Conservation (phyloP, 1,140 invertebrate genomes). For the Rhyzopertha dominica region DNA sequence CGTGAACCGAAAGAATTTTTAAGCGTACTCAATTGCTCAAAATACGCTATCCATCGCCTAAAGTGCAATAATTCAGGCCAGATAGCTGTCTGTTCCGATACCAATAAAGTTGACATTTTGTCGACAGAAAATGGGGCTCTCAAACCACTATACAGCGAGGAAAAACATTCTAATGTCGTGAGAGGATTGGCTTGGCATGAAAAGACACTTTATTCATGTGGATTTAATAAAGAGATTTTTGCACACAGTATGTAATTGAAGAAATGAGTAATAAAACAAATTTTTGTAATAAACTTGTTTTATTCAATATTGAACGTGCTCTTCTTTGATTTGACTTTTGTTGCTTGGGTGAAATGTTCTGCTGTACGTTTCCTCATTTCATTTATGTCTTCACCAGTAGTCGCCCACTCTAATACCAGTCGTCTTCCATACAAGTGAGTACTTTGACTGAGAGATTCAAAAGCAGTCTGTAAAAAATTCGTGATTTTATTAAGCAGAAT, state of each 20-base stretch:
- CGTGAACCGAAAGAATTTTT: conserved; percentile 34
- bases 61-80: conserved; percentile 21
- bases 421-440: conserved; percentile 96
- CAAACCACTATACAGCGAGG: conserved; percentile 23
- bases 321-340: conserved; percentile 53
- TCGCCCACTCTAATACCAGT: conserved; percentile 95
- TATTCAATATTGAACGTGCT: conserved; percentile 50
- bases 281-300: too few species aligned
- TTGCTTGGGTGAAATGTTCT: conserved; percentile 55
- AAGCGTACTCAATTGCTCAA: conserved; percentile 21
- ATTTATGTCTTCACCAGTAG: conserved; percentile 72
- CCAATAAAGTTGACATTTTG: conserved; percentile 26
- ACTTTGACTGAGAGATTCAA: conserved; percentile 87
- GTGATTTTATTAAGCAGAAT: too few species aligned
- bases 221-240: conserved; percentile 34
- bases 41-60: conserved; percentile 23
- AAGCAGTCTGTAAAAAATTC: conserved; percentile 72
- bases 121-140: conserved; percentile 20
- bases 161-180: conserved; percentile 25
- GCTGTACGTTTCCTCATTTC: conserved; percentile 82
- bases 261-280: too few species aligned
- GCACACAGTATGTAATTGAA: too few species aligned
- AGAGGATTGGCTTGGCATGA: conserved; percentile 32
- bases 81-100: conserved; percentile 33
- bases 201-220: conserved; percentile 34